phyloP scores from a whole-genome alignment of 2,888 invertebrate species.

The Drosophila emarginata region DNA sequence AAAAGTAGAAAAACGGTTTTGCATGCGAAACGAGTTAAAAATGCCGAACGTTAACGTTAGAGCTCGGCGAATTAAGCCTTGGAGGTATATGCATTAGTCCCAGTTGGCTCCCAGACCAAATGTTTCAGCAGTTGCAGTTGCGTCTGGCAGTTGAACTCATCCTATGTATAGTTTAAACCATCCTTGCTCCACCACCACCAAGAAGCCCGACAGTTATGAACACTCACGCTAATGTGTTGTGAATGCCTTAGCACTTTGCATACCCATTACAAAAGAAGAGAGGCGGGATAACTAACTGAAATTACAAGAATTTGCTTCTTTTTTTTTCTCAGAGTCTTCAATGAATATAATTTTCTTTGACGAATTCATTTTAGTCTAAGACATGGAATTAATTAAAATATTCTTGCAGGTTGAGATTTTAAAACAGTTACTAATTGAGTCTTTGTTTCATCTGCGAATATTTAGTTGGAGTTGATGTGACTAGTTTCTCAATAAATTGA shows the following conservation, averaged over 20 bases:
- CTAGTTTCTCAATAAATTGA: not conserved
- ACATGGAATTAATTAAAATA: not conserved
- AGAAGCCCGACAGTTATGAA: slow-evolving; percentile 59
- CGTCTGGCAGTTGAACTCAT: slow-evolving; percentile 46
- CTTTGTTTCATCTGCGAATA: no score
- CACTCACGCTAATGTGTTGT: slow-evolving; percentile 70
- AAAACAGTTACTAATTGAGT: no score
- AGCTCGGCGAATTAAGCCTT: slow-evolving; percentile 49
- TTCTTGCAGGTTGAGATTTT: not conserved
- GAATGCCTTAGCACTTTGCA: slow-evolving; percentile 59
- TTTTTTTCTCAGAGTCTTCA: not conserved
- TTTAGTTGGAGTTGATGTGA: no score
- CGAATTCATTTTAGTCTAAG: not conserved
- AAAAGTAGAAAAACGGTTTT: slow-evolving; percentile 41
- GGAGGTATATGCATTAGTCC: slow-evolving; percentile 65
- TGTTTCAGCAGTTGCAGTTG: slow-evolving; percentile 8
- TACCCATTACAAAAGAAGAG: slow-evolving; percentile 21
- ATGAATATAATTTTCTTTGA: not conserved
- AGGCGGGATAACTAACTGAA: not conserved
- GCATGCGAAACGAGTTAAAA: slow-evolving; percentile 71
- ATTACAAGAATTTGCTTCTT: not conserved
- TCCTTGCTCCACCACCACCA: not conserved
- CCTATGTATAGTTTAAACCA: not conserved
- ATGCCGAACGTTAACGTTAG: slow-evolving; percentile 73
- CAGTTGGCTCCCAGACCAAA: slow-evolving; percentile 15